A percentile compares a stretch with the other conserved stretches of the same genome.
These are phyloP conservation scores for Rhagophthalmus giganteus DNA, from an alignment of 2,888 invertebrate genomes.

Conservation along the genomic window DNA sequence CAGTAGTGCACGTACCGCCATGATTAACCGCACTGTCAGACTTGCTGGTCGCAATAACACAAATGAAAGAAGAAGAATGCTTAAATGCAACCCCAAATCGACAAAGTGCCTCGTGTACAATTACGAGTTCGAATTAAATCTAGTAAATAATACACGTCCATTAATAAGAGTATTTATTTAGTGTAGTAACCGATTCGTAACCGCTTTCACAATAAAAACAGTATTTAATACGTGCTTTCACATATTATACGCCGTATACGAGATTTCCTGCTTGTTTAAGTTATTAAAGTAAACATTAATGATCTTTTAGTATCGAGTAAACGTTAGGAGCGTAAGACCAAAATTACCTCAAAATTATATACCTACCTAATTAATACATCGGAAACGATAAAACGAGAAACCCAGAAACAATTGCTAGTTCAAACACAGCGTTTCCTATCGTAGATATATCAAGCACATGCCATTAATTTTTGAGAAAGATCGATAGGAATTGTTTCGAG, in stretches of 20 bases:
- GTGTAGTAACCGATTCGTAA: conserved; percentile 6
- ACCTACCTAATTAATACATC: too few species aligned
- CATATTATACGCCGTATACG: too few species aligned
- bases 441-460: conserved; percentile 1
- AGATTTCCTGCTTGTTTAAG: too few species aligned
- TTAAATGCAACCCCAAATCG: too few species aligned
- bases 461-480: conserved; percentile 6
- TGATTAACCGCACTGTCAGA: conserved; percentile 34
- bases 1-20: conserved; percentile 33
- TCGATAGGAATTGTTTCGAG: conserved; percentile 4
- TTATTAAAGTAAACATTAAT: too few species aligned
- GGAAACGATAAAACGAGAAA: not conserved
- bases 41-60: conserved; percentile 24
- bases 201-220: conserved; percentile 33
- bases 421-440: conserved; percentile 1
- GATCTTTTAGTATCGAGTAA: too few species aligned
- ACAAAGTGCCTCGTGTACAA: not conserved
- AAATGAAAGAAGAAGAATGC: conserved; percentile 26
- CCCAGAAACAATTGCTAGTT: not conserved
- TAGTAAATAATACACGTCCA: too few species aligned
- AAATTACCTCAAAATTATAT: too few species aligned
- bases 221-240: too few species aligned
- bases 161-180: not conserved
- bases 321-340: too few species aligned
- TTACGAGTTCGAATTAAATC: too few species aligned